phyloP scores from a whole-genome alignment of 2,888 invertebrate species.

The Epinotia ramella region DNA sequence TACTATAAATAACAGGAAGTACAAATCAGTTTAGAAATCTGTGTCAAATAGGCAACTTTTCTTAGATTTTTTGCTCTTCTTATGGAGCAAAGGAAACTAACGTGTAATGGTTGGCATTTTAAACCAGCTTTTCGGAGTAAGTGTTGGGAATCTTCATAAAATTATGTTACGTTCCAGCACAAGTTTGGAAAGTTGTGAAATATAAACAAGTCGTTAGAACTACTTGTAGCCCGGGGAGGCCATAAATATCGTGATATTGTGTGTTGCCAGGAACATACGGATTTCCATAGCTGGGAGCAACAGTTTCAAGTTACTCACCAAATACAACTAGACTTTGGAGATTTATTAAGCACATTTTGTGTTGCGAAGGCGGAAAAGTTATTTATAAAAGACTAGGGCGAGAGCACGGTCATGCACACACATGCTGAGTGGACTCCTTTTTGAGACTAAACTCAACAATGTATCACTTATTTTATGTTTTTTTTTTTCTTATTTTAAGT shows the following conservation, averaged over 20 bases:
- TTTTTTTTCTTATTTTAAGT: no score
- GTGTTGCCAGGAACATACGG: not conserved
- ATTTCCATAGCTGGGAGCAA: not conserved
- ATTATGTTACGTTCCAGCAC: conserved; percentile 6
- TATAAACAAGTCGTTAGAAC: conserved; percentile 22
- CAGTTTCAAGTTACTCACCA: not conserved
- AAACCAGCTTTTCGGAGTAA: not conserved
- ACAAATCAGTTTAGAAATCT: not conserved
- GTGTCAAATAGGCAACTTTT: not conserved
- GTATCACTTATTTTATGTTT: no score
- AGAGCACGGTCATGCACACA: no score
- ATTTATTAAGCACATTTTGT: not conserved
- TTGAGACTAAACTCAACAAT: no score
- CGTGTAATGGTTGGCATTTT: not conserved
- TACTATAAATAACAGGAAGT: not conserved
- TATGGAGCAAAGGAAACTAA: not conserved
- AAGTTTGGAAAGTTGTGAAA: conserved; percentile 35
- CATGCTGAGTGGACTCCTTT: no score
- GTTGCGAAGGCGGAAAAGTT: not conserved
- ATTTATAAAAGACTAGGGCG: not conserved
- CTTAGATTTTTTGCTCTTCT: no score
- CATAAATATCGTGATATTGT: conserved; percentile 25
- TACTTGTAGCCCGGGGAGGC: conserved; percentile 13
- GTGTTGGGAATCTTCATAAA: conserved; percentile 9
- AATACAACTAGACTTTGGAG: conserved; percentile 2